Evolutionary conservation across 2,888 invertebrate genomes (phyloP).

Genomic region (Zaprionus lineosus): DNA sequence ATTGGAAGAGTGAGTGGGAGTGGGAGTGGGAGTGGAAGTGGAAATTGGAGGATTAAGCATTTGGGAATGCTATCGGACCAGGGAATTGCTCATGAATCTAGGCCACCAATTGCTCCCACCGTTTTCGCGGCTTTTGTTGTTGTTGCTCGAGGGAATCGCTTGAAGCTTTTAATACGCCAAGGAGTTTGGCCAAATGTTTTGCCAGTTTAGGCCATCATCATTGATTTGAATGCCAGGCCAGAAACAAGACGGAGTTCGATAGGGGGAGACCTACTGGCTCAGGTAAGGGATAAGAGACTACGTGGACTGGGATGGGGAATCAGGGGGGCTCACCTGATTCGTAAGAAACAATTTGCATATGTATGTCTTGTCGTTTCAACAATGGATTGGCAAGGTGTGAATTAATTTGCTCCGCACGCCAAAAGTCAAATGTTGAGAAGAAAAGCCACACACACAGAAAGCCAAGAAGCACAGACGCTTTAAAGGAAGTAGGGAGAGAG

Average conservation of each 20-base stretch:
- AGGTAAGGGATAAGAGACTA: too few relatives aligned
- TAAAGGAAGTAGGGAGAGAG: too few relatives aligned
- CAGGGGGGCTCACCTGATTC: conserved; percentile 57
- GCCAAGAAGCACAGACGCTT: conserved; percentile 1
- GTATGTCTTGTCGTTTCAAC: conserved; percentile 66
- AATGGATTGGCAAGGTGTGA: conserved; percentile 80
- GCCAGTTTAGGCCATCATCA: conserved; percentile 24
- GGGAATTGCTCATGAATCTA: too few relatives aligned
- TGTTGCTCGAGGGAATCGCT: conserved; percentile 46
- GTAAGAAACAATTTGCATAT: conserved; percentile 80
- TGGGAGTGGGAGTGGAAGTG: neutral
- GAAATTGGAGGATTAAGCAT: neutral
- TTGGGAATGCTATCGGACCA: too few relatives aligned
- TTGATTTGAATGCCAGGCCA: neutral
- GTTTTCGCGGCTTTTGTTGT: conserved; percentile 73
- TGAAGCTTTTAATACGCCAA: conserved; percentile 51
- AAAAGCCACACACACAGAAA: conserved; percentile 67
- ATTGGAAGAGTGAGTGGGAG: neutral
- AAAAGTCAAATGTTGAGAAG: conserved; percentile 62
- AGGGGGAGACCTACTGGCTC: too few relatives aligned
- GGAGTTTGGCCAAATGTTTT: conserved; percentile 45
- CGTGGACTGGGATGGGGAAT: neutral
- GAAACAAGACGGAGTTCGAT: too few relatives aligned
- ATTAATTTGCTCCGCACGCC: conserved; percentile 80
- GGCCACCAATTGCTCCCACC: too few relatives aligned